These are phyloP conservation scores for Macroramphosus scolopax DNA, from an alignment of 2,797 vertebrate species.

Conservation along the genomic window DNA sequence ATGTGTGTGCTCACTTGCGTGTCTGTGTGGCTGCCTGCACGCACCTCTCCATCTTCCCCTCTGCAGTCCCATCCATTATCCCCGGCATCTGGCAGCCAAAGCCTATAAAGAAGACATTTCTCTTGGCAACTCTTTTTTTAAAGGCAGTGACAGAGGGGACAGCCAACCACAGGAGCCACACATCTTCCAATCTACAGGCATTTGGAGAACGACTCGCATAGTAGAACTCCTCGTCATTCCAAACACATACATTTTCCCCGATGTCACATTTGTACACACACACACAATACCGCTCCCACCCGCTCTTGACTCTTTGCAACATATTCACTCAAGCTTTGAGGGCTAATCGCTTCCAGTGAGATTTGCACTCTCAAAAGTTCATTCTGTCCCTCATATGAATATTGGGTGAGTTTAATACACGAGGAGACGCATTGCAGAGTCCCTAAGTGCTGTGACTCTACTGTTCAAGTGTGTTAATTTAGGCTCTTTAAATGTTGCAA, in stretches of 20 bases:
- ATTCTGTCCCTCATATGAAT: constrained; percentile 37
- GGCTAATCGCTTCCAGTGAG: constrained; percentile 77
- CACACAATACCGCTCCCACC: constrained; percentile 41
- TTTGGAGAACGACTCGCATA: constrained; percentile 46
- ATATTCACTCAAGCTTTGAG: constrained; percentile 64
- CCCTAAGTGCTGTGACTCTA: too few relatives aligned
- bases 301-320: constrained; percentile 50
- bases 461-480: constrained; percentile 4
- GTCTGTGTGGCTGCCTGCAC: constrained; percentile 43
- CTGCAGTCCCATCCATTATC: constrained; percentile 64
- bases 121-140: constrained; percentile 71
- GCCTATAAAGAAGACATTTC: constrained; percentile 76
- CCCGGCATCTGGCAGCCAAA: constrained; percentile 68
- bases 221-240: background rate
- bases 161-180: constrained; percentile 78
- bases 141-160: constrained; percentile 76
- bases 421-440: too few relatives aligned
- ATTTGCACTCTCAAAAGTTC: constrained; percentile 47
- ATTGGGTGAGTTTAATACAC: too few relatives aligned
- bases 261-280: constrained; percentile 34
- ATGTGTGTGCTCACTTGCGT: constrained; percentile 22
- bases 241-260: constrained; percentile 46
- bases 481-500: too few relatives aligned
- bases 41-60: constrained; percentile 55
- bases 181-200: constrained; percentile 68